Evolutionary conservation across 2,113 vertebrate genomes (phyloP).

Genomic region (Dasyprocta punctata): DNA sequence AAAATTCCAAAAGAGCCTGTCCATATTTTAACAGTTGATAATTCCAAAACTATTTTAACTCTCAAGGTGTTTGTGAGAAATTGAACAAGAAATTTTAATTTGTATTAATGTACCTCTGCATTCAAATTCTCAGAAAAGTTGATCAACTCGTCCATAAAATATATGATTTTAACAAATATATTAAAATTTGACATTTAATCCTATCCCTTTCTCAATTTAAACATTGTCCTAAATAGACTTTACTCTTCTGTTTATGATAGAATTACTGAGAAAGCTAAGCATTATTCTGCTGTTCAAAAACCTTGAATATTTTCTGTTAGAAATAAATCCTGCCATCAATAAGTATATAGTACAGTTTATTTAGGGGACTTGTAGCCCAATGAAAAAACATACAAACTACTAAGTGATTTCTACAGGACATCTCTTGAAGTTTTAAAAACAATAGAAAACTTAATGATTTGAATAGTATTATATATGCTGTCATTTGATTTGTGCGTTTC

Average conservation of each 20-base stretch:
- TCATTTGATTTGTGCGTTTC: neutral
- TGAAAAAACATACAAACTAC: neutral
- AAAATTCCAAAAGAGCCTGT: neutral
- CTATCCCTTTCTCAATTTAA: neutral
- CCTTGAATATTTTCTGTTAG: neutral
- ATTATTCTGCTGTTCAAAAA: neutral
- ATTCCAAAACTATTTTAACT: neutral
- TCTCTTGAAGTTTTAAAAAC: neutral
- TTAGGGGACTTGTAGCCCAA: neutral
- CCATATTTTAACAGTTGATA: neutral
- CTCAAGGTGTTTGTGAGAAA: neutral
- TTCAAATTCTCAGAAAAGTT: neutral
- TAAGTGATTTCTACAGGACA: neutral
- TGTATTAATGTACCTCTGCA: neutral
- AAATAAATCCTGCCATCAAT: neutral
- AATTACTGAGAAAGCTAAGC: neutral
- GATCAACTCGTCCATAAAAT: neutral
- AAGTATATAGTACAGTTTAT: neutral
- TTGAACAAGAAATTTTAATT: constrained; percentile 14
- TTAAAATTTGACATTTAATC: neutral
- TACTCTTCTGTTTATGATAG: neutral
- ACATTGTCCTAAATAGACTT: neutral
- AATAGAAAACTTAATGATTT: neutral
- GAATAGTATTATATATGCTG: neutral
- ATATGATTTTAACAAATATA: neutral